These are phyloP conservation scores for Aphodius sticticus DNA, from an alignment of 2,888 invertebrate species.

Conservation along the genomic window DNA sequence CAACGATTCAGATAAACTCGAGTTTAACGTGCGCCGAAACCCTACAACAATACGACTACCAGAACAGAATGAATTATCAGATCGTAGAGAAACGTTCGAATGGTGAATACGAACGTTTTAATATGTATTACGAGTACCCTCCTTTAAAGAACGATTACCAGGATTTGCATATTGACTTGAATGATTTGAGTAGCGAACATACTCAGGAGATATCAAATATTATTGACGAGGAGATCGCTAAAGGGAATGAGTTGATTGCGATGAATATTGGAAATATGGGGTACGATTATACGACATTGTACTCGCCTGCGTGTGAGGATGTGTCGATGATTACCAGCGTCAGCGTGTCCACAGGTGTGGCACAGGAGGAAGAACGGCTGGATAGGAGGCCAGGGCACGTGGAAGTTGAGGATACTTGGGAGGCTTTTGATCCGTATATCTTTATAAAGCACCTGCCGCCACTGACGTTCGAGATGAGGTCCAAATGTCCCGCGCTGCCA, in stretches of 20 bases:
- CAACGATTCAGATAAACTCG: constrained; percentile 53
- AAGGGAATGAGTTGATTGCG: constrained; percentile 53
- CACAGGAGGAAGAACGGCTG: constrained; percentile 51
- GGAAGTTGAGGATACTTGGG: constrained; percentile 69
- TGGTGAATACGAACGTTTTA: constrained; percentile 53
- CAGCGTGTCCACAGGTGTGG: constrained; percentile 39
- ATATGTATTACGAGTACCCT: constrained; percentile 58
- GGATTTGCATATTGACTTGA: constrained; percentile 56
- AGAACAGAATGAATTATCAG: constrained; percentile 52
- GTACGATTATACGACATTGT: constrained; percentile 50
- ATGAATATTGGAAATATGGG: constrained; percentile 49
- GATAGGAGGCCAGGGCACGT: constrained; percentile 57
- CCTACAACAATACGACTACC: constrained; percentile 44
- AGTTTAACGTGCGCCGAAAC: constrained; percentile 49
- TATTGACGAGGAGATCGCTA: constrained; percentile 63
- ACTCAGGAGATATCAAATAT: constrained; percentile 63
- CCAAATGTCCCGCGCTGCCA: constrained; percentile 83
- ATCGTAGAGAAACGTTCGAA: constrained; percentile 48
- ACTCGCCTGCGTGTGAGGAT: constrained; percentile 39
- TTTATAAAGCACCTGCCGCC: constrained; percentile 93
- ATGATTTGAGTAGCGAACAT: constrained; percentile 57
- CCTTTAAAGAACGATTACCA: constrained; percentile 56
- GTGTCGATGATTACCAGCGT: constrained; percentile 53
- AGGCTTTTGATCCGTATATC: constrained; percentile 87
- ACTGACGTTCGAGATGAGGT: constrained; percentile 77